phyloP scores from a whole-genome alignment of 2,113 vertebrate genomes.

The Centropus unirufus region DNA sequence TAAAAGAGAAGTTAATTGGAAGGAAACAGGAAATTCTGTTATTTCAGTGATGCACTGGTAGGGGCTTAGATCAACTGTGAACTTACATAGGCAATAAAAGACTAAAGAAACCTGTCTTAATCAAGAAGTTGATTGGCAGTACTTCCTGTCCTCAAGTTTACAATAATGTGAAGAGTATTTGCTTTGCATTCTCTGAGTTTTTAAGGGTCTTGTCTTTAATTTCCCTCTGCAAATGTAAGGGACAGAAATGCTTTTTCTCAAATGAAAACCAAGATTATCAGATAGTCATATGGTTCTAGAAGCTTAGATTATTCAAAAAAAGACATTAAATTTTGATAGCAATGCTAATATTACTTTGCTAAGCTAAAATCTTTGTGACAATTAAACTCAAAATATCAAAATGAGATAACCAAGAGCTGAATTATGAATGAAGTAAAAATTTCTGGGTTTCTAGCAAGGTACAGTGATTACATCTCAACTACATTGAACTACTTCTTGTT shows the following conservation, averaged over 20 bases:
- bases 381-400: not conserved
- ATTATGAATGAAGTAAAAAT: not conserved
- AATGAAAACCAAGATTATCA: not conserved
- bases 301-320: not conserved
- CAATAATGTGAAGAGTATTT: not conserved
- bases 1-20: not conserved
- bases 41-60: not conserved
- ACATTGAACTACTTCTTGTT: not conserved
- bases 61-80: not conserved
- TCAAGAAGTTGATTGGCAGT: not conserved
- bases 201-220: not conserved
- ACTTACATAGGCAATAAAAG: not conserved
- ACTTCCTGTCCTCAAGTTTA: not conserved
- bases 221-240: not conserved
- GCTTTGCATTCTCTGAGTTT: not conserved
- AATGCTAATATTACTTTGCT: not conserved
- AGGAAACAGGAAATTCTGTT: not conserved
- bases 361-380: conserved; percentile 8
- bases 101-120: not conserved
- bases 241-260: not conserved
- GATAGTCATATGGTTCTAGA: not conserved
- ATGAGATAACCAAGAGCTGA: not conserved
- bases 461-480: not conserved
- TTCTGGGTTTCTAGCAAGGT: not conserved
- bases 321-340: not conserved